Conservation (phyloP, 1,140 invertebrate species). For the Euschistus heros region DNA sequence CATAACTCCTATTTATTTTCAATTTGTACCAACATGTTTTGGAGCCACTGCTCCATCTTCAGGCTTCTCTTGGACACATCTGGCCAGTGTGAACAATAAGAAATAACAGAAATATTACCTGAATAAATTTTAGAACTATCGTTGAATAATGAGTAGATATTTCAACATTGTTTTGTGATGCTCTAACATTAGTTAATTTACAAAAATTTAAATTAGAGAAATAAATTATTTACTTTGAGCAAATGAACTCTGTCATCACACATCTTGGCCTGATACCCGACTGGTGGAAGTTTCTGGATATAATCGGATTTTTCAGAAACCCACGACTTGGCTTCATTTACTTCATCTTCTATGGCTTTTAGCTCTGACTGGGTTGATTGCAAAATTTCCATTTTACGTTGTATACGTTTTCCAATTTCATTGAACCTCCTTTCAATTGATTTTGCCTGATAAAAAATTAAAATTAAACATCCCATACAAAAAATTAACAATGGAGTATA, state of each 20-base stretch:
- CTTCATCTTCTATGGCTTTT: constrained; percentile 40
- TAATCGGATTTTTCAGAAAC: constrained; percentile 60
- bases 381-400: constrained; percentile 67
- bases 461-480: neutral
- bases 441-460: constrained; percentile 50
- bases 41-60: too few relatives aligned
- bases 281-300: constrained; percentile 49
- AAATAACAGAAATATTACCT: too few relatives aligned
- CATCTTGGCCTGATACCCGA: constrained; percentile 63
- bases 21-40: too few relatives aligned
- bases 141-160: too few relatives aligned
- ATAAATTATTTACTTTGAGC: constrained; percentile 41
- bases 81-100: too few relatives aligned
- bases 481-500: neutral
- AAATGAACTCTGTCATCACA: constrained; percentile 59
- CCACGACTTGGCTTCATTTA: constrained; percentile 66
- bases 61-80: too few relatives aligned
- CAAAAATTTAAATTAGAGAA: constrained; percentile 4
- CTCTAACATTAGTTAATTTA: neutral
- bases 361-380: constrained; percentile 70
- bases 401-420: constrained; percentile 70
- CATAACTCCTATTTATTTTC: too few relatives aligned
- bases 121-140: too few relatives aligned
- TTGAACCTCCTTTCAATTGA: constrained; percentile 68
- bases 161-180: neutral